Base-by-base conservation (phyloP, 2,888 invertebrate genomes). In the Cenopis cana region DNA sequence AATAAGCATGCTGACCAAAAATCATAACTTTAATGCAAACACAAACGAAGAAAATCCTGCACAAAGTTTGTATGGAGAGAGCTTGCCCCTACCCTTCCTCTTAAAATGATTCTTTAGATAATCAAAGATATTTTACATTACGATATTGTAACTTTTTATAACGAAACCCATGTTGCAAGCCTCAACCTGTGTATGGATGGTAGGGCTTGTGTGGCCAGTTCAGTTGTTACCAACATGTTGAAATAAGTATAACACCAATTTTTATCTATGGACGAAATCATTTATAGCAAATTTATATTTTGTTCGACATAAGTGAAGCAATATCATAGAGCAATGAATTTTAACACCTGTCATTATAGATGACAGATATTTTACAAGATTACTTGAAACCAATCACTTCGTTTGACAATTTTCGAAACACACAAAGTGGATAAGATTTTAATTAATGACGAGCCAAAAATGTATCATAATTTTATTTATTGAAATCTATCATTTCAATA, bases 401-500 rank as follows among this genome's bases (percentile, higher is more conserved):
- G 3, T 41, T 41, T 10, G 12, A 10, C 49, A 29, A 29, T 49
- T 46, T n/a, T 33, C 3, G 12, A 12, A 55, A 61, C 60, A 36
- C 55, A 61, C 33, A 68, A 17, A n/a, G 14, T 55, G 29, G 12
- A 29, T 49, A 29, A n/a, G 6, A 3, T 11, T 33, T 49, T 65
- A 70, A 36, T 49, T 55, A 46, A n/a, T 10, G 36, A 52, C 41
- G 57, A 64, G 57, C 64, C 52, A 69, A 69, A 68, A 59, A 59
- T 29, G n/a, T 62, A 56, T 50, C 29, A 11, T 64, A 59, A 69
- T 65, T 64, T 59, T 36, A 69, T 57, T 52, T 65, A 64, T 57
- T 20, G 3, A 56, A 50, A 18, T 24, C 12, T 56, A 18, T 24
- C 20, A 49, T 18, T 8, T 11, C 46, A 17, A 64, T 20, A 24